Conservation (phyloP, 2,113 vertebrate genomes). For the Vireo altiloquus region DNA sequence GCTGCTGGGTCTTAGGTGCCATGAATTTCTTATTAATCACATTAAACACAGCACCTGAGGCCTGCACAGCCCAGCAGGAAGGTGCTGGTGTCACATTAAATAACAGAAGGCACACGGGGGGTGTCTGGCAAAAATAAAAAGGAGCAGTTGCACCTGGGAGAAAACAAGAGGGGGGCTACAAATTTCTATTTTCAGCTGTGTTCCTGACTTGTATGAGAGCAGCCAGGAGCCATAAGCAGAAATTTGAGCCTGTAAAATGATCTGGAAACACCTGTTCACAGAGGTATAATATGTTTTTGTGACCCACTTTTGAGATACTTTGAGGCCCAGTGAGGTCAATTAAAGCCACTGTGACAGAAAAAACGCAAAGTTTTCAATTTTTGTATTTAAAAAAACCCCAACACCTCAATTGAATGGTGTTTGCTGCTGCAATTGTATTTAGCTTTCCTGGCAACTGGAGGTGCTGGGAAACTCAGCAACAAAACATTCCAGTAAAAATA, state of each 20-base stretch:
- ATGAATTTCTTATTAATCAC: neutral
- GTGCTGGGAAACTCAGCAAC: slow-evolving; percentile 9
- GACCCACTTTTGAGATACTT: neutral
- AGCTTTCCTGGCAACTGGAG: neutral
- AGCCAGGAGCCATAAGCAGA: neutral
- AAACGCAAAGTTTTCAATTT: neutral
- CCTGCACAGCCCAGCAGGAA: neutral
- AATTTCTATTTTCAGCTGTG: slow-evolving; percentile 17
- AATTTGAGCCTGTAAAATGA: neutral
- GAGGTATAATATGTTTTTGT: neutral
- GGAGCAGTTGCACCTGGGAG: neutral
- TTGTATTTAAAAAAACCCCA: neutral
- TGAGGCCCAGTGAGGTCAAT: neutral
- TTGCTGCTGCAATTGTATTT: neutral
- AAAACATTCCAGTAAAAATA: slow-evolving; percentile 43
- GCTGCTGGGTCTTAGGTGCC: neutral
- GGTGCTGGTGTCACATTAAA: neutral
- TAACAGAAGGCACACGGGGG: neutral
- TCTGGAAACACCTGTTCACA: slow-evolving; percentile 21
- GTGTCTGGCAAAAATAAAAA: neutral
- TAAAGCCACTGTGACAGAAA: neutral
- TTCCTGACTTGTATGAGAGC: neutral
- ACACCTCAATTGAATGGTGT: neutral
- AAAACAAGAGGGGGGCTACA: neutral
- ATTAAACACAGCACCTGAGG: neutral